Percentiles rank a stretch among this genome's conserved stretches.
phyloP scores from a whole-genome alignment of 2,888 invertebrate genomes.

The Mythimna loreyi region DNA sequence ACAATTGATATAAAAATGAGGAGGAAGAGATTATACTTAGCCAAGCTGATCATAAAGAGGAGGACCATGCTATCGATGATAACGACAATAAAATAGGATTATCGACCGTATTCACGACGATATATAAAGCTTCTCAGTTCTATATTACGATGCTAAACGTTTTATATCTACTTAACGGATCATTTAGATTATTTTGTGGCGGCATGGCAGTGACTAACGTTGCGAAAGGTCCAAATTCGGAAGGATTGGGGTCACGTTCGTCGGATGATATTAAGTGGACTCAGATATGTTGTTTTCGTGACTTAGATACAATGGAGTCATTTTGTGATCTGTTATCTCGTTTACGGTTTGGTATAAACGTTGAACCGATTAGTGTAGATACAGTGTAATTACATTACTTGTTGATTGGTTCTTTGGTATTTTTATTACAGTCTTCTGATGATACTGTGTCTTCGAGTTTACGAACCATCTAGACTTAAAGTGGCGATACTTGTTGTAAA shows the following conservation, averaged over 20 bases:
- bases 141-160: slow-evolving; percentile 55
- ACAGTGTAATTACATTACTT: slow-evolving; percentile 26
- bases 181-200: slow-evolving; percentile 56
- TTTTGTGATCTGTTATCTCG: slow-evolving; percentile 54
- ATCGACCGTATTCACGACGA: slow-evolving; percentile 32
- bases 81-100: slow-evolving; percentile 48
- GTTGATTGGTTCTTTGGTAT: slow-evolving; percentile 12
- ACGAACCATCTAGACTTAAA: not conserved
- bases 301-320: slow-evolving; percentile 68
- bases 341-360: slow-evolving; percentile 17
- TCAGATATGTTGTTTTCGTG: slow-evolving; percentile 84
- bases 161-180: slow-evolving; percentile 57
- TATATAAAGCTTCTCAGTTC: slow-evolving; percentile 47
- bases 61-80: slow-evolving; percentile 22
- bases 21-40: slow-evolving; percentile 20
- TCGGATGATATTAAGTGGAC: slow-evolving; percentile 83
- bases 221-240: slow-evolving; percentile 69
- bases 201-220: slow-evolving; percentile 43
- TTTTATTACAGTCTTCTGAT: not conserved
- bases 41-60: slow-evolving; percentile 44
- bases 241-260: slow-evolving; percentile 86
- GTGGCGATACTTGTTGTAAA: not conserved
- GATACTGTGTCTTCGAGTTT: not conserved
- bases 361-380: slow-evolving; percentile 18
- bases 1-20: slow-evolving; percentile 23